Percentiles rank a stretch among this genome's conserved stretches.
phyloP scores from a whole-genome alignment of 2,888 invertebrate genomes.

The Apamea sordens region DNA sequence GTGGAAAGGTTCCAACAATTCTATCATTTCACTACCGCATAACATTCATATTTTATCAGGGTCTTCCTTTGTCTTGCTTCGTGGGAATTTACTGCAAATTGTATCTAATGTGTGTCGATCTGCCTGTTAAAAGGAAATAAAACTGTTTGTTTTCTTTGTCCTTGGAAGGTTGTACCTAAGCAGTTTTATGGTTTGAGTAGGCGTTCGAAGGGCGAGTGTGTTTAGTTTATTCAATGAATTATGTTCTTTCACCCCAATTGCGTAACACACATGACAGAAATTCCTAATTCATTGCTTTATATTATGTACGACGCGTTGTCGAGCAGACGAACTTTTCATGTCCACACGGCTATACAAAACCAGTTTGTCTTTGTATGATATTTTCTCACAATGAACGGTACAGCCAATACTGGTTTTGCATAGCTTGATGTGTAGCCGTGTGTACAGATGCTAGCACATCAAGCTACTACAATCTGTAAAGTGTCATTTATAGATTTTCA shows the following conservation, averaged over 20 bases:
- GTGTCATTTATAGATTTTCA: no score
- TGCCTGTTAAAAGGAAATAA: conserved; percentile 15
- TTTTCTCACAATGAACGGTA: no score
- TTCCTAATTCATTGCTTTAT: neutral
- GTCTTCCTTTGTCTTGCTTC: conserved; percentile 30
- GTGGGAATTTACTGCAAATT: conserved; percentile 35
- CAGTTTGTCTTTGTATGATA: no score
- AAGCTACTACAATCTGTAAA: no score
- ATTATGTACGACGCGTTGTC: neutral
- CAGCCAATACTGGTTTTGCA: no score
- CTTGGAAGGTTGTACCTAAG: conserved; percentile 21
- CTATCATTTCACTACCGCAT: conserved; percentile 25
- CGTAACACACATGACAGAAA: neutral
- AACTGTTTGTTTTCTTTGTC: conserved; percentile 38
- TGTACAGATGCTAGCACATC: no score
- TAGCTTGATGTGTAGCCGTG: no score
- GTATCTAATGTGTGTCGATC: conserved; percentile 33
- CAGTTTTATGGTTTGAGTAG: neutral
- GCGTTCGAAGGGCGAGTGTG: neutral
- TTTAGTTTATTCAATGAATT: neutral
- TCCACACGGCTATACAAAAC: no score
- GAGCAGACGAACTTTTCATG: no score
- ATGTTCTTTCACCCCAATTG: neutral
- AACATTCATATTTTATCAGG: conserved; percentile 50
- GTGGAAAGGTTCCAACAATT: neutral